phyloP scores from a whole-genome alignment of 1,140 invertebrate species.

The Drosophila baimaii region DNA sequence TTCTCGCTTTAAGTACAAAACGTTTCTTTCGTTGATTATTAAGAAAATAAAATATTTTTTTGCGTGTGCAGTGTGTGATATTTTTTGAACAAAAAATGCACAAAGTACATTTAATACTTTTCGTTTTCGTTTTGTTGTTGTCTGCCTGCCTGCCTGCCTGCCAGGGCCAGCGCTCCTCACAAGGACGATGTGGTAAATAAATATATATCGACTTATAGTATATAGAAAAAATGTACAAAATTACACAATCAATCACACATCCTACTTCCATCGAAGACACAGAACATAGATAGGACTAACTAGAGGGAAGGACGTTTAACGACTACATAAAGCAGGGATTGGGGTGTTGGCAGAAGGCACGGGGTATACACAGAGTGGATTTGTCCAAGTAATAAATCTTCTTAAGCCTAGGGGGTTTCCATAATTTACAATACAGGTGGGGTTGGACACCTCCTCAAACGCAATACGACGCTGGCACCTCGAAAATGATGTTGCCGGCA shows the following conservation, averaged over 20 bases:
- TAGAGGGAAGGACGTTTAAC: slow-evolving; percentile 29
- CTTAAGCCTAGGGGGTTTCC: slow-evolving; percentile 33
- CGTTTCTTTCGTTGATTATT: slow-evolving; percentile 12
- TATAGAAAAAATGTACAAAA: slow-evolving; percentile 71
- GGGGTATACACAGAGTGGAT: slow-evolving; percentile 52
- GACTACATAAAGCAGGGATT: slow-evolving; percentile 33
- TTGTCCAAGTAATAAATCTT: slow-evolving; percentile 22
- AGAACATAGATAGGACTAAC: slow-evolving; percentile 41
- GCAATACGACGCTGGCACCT: slow-evolving; percentile 80
- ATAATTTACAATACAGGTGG: slow-evolving; percentile 61
- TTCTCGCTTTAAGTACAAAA: slow-evolving; percentile 55
- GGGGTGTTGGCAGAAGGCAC: slow-evolving; percentile 54
- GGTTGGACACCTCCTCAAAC: slow-evolving; percentile 44
- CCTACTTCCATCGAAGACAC: slow-evolving; percentile 18
- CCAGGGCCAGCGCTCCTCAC: slow-evolving; percentile 32
- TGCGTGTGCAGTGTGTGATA: slow-evolving; percentile 44
- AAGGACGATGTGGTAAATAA: slow-evolving; percentile 50
- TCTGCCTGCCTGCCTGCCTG: no score
- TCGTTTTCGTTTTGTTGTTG: slow-evolving; percentile 20
- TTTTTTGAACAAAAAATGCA: slow-evolving; percentile 66
- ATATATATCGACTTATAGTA: slow-evolving; percentile 60
- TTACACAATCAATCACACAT: slow-evolving; percentile 21
- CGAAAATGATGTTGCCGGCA: slow-evolving; percentile 76
- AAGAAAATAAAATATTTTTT: slow-evolving; percentile 23
- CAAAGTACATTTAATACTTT: slow-evolving; percentile 79